Conservation (phyloP, 2,888 invertebrate species). For the Clostera curtula region DNA sequence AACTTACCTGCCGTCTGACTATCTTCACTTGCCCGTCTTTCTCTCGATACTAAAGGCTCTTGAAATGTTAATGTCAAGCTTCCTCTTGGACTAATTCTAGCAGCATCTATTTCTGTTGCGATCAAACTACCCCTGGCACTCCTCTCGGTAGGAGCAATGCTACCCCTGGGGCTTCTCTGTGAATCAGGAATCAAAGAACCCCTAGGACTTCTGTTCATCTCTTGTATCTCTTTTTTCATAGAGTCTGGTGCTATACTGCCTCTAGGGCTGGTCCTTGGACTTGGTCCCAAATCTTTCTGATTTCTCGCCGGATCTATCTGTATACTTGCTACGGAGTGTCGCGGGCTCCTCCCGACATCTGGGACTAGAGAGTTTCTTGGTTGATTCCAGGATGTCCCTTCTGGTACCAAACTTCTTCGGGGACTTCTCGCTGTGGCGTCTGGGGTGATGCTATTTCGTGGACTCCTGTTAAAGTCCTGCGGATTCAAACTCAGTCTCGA, state of each 20-base stretch:
- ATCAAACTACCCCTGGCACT: slow-evolving; percentile 61
- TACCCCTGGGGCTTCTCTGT: slow-evolving; percentile 77
- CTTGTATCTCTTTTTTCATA: slow-evolving; percentile 61
- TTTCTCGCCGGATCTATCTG: slow-evolving; percentile 57
- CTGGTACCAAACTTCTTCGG: slow-evolving; percentile 76
- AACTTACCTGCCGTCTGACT: slow-evolving; percentile 69
- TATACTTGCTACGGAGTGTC: slow-evolving; percentile 72
- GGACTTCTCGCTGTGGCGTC: slow-evolving; percentile 71
- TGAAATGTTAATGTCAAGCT: slow-evolving; percentile 77
- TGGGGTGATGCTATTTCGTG: slow-evolving; percentile 65
- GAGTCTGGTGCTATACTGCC: slow-evolving; percentile 70
- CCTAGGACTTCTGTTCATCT: slow-evolving; percentile 66
- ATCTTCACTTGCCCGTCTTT: slow-evolving; percentile 76
- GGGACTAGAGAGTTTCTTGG: slow-evolving; percentile 77
- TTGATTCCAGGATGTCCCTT: slow-evolving; percentile 70
- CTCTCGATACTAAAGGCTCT: slow-evolving; percentile 71
- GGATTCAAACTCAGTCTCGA: slow-evolving; percentile 75
- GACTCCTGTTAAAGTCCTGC: slow-evolving; percentile 70
- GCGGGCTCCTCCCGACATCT: slow-evolving; percentile 74
- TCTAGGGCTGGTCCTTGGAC: slow-evolving; percentile 74
- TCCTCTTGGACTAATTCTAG: slow-evolving; percentile 72
- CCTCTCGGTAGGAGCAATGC: slow-evolving; percentile 72
- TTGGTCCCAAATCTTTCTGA: slow-evolving; percentile 67
- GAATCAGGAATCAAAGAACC: slow-evolving; percentile 76
- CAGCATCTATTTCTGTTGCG: slow-evolving; percentile 47